Base-by-base conservation (phyloP, 1,140 invertebrate genomes). In the Drosophila repleta region DNA sequence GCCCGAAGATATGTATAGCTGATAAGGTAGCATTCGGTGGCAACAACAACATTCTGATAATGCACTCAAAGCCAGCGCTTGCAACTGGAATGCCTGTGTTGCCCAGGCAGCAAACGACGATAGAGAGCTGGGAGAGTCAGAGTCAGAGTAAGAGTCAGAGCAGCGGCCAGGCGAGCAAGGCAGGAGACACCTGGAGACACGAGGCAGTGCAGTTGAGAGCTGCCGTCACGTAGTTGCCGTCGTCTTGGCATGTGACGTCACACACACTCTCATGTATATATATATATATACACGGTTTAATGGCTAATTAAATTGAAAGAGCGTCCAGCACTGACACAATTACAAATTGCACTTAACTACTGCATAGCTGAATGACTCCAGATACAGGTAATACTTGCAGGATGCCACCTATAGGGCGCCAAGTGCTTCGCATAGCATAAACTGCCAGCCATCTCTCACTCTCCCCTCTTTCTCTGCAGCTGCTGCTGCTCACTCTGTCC, bases 251-350 rank as follows among this genome's bases (percentile, higher is more conserved):
- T 85, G 76, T 84, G 81, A 84, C 81, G 73, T 84, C 69, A 76
- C 81, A 84, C 63, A 29, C 29, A 29, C 29, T 29, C 29, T 29
- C 6, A n/a, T n/a, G n/a, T 10, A 41, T 41, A 41, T 41, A 20
- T 18, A 18, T 3, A 45, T 10, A 48, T 5, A 48, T 24, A 76
- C 60, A 78, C 71, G 80, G 76, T 87, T 88, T 87, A 88, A 88
- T 87, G 79, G 83, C 82, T 87, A 87, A 87, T 87, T 87, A 87
- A 87, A 87, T 87, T 88, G 82, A 81, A 76, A 87, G 79, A 81
- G 64, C 79, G 56, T 76, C 64, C 70, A 69, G 52, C 78, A 74
- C 80, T 84, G 83, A 87, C 83, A 85, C 82, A 85, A 85, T 87
- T 85, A 85, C 83, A 85, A 85, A 85, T 87, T 87, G 83, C 83